Percentiles rank a stretch among this genome's conserved stretches.
These are phyloP conservation scores for Dunckerocampus dactyliophorus DNA, from an alignment of 2,113 vertebrate genomes.

Conservation along the genomic window DNA sequence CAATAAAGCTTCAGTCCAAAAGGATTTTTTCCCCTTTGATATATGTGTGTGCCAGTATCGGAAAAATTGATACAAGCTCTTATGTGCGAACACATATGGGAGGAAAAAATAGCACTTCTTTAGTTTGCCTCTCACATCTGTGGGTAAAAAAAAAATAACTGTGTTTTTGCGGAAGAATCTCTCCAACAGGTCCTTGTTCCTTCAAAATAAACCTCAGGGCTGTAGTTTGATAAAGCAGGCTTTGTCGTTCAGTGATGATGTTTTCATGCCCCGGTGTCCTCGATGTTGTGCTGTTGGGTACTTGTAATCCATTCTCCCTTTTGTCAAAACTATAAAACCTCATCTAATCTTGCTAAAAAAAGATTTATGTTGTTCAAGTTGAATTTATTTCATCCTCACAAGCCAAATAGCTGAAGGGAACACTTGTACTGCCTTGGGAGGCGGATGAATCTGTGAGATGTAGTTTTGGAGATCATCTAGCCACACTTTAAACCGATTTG, in stretches of 20 bases:
- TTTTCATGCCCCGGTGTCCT: slow-evolving; percentile 5
- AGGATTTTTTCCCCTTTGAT: too few relatives aligned
- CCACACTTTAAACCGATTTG: neutral
- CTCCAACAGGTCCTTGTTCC: neutral
- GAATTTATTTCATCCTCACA: too few relatives aligned
- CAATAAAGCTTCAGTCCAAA: too few relatives aligned
- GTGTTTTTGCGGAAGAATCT: too few relatives aligned
- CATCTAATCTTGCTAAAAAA: slow-evolving; percentile 8
- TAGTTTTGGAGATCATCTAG: neutral
- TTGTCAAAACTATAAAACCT: slow-evolving; percentile 25
- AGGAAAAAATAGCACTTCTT: too few relatives aligned
- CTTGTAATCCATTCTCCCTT: slow-evolving; percentile 22
- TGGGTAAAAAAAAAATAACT: too few relatives aligned
- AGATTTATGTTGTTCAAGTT: slow-evolving; percentile 32
- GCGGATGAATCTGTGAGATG: neutral
- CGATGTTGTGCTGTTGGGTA: neutral
- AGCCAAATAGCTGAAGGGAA: too few relatives aligned
- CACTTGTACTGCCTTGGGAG: too few relatives aligned
- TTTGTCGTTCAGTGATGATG: neutral
- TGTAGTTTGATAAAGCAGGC: neutral
- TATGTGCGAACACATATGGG: too few relatives aligned
- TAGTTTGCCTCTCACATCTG: too few relatives aligned
- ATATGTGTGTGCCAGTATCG: too few relatives aligned
- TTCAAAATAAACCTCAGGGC: neutral
- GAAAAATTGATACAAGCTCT: too few relatives aligned